Evolutionary conservation across 2,888 invertebrate species (phyloP), one percentile per base, ranked within the genome.

Genomic region (Steinernema hermaphroditum): DNA sequence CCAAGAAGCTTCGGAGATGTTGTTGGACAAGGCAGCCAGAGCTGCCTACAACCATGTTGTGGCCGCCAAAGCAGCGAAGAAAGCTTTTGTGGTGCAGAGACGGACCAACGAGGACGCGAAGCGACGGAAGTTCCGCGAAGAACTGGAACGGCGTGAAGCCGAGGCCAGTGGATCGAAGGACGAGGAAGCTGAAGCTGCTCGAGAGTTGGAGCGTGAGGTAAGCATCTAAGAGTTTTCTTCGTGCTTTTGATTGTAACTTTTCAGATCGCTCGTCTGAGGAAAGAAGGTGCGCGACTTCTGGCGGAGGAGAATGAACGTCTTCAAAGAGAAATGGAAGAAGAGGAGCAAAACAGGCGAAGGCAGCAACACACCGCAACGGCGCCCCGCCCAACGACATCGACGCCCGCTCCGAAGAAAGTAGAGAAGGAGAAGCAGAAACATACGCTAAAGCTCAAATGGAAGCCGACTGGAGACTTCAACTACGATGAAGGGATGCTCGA

Each of bases 71-170:
- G 62, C 62, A 8, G 62, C 62, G 62, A 29, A 34, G 32, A 62
- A 62, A 32, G 32, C 62, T 16, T 62, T 62, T 16, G 8, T 62
- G 8, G 62, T 14, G 2, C 27, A 62, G 34, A 4, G 62, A 29
- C 27, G 62, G 9, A n/a, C 62, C 1, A 62, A 62, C 16, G 62
- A 62, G 19, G 62, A 62, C 32, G 29, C 62, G 16, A 62, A 62
- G 32, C 29, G 62, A 14, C 29, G 62, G 62, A 62, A 62, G 62
- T 62, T 62, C 62, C 27, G 62, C 12, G 62, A 62, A 62, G 62
- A 62, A 1, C 34, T 62, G 29, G 62, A 62, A 29, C 29, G 29
- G 32, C 29, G 62, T 9, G 62, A 62, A 14, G 62, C 62, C 32
- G 62, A 12, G 14, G 29, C 62, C 12, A 6, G 29, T 16, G 62